These are phyloP conservation scores for Callorhinus ursinus DNA, from an alignment of 2,113 vertebrate species.

Conservation along the genomic window DNA sequence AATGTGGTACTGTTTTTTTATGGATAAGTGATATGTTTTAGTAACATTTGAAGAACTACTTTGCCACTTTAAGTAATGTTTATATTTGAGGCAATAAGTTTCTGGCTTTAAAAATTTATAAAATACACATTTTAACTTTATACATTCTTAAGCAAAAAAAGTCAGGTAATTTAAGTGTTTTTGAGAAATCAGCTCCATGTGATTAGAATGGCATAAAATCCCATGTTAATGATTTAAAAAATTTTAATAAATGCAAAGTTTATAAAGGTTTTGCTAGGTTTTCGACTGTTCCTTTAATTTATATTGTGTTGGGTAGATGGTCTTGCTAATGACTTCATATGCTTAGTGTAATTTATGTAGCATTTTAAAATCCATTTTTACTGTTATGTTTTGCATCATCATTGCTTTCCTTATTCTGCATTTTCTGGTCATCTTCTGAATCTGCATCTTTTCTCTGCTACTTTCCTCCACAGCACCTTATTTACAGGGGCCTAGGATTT, in stretches of 20 bases:
- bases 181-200: slow-evolving; percentile 28
- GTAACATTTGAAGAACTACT: background rate
- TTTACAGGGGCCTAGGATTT: slow-evolving; percentile 91
- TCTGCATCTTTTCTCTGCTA: slow-evolving; percentile 86
- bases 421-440: slow-evolving; percentile 88
- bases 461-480: slow-evolving; percentile 90
- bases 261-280: slow-evolving; percentile 29
- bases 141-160: background rate
- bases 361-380: slow-evolving; percentile 77
- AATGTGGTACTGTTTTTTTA: background rate
- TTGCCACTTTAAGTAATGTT: slow-evolving; percentile 19
- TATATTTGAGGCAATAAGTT: background rate
- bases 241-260: background rate
- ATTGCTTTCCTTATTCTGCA: slow-evolving; percentile 82
- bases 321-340: slow-evolving; percentile 49
- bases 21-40: background rate
- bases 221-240: background rate
- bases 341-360: slow-evolving; percentile 71
- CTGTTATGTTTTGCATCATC: slow-evolving; percentile 82
- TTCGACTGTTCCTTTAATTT: slow-evolving; percentile 37
- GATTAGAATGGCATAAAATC: background rate
- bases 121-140: background rate
- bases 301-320: background rate
- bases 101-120: slow-evolving; percentile 38
- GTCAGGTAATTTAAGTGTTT: slow-evolving; percentile 5